phyloP scores from a whole-genome alignment of 2,797 vertebrate species.

The Chrysocyon brachyurus region DNA sequence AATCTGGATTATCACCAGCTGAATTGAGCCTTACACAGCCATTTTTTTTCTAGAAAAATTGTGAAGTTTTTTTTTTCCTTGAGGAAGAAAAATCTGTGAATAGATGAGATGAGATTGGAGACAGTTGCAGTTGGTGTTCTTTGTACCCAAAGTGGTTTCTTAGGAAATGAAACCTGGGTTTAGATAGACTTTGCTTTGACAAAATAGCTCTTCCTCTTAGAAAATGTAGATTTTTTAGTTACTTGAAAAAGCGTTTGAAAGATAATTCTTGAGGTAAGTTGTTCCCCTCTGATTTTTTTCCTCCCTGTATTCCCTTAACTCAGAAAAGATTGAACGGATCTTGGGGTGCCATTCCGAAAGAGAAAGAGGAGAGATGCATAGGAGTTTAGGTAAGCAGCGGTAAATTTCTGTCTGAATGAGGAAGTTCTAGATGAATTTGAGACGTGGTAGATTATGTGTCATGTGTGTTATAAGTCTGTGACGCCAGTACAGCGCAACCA shows the following conservation, averaged over 20 bases:
- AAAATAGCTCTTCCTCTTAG: conserved; percentile 48
- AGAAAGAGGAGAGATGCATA: not conserved
- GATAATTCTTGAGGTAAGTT: conserved; percentile 46
- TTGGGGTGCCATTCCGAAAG: conserved; percentile 11
- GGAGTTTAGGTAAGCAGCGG: conserved; percentile 31
- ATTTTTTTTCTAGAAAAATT: not conserved
- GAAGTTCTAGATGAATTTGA: conserved; percentile 69
- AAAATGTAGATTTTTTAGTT: conserved; percentile 10
- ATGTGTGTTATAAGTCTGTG: conserved; percentile 60
- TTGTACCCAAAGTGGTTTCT: not conserved
- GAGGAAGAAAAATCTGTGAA: not conserved
- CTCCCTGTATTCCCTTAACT: conserved; percentile 30
- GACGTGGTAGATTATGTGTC: conserved; percentile 59
- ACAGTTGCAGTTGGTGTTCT: conserved; percentile 1
- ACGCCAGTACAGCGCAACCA: conserved; percentile 51
- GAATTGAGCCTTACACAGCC: conserved; percentile 15
- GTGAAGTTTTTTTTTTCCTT: conserved; percentile 59
- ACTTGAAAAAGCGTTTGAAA: conserved; percentile 66
- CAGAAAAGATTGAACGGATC: conserved; percentile 15
- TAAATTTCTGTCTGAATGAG: conserved; percentile 65
- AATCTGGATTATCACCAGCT: conserved; percentile 43
- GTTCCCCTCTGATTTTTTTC: conserved; percentile 4
- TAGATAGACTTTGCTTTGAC: conserved; percentile 7
- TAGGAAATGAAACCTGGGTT: conserved; percentile 52
- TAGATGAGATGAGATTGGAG: conserved; percentile 29